Base-by-base conservation (phyloP, 2,797 vertebrate genomes). In the Enteromius afrohamiltoni region DNA sequence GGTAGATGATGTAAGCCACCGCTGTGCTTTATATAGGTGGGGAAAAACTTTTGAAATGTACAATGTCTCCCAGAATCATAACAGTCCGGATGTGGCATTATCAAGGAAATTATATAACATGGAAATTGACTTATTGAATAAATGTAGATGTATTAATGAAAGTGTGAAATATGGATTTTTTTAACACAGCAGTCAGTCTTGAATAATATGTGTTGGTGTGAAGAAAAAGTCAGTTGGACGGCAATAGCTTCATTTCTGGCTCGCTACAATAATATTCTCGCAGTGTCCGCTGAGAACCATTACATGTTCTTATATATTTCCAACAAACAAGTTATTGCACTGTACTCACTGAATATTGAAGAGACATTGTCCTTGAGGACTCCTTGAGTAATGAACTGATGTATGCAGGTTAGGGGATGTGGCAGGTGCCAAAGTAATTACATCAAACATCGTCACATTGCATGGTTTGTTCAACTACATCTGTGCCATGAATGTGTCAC, bases 301-400 rank as follows among this genome's bases (percentile, higher is more conserved):
- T 62, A 80, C 34, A 69, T 31, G 68, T 81, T 71, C 37, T n/a
- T 67, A 42, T 64, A 82, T 31, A 67, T 77, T 77, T 23, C 51
- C 17, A 9, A 42, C 34, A 76, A 60, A 68, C 47, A 77, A 68
- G 47, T 68, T 68, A 37, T 49, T 17, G 49, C 17, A 21, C 23
- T 21, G 62, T 76, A 83, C 40, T 58, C 47, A 68, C 9, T 29
- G 73, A 76, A 68, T 76, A 77, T 55, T 76, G 31, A 58, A 67
- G 26, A 45, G 40, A 13, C 17, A 1, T 51, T 77, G 60, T 77
- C 60, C 67, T 62, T 49, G 45, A 42, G 68, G 42, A 17, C 40
- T 47, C 23, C 55, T 64, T 85, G 70, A 74, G 51, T 80, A 67
- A 84, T 65, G 69, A 75, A 53, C 64, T 40, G 23, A 47, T 37